Percentiles rank a stretch among this genome's conserved stretches.
Conservation (phyloP, 2,797 vertebrate genomes). For the Emydoidea blandingii region DNA sequence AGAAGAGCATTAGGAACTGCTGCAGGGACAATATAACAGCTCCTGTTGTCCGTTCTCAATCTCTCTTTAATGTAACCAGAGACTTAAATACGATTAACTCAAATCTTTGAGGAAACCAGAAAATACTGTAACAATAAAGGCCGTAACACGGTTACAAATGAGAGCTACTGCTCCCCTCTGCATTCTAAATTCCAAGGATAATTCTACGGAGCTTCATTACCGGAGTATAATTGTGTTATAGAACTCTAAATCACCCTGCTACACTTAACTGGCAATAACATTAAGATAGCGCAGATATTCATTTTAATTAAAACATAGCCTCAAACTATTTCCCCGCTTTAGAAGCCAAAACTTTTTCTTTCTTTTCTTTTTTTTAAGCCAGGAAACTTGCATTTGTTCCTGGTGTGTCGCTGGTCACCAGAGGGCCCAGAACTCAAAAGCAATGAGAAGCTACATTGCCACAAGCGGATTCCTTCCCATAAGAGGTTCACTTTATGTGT, state of each 20-base stretch:
- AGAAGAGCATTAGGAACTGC: background rate
- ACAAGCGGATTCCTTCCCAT: background rate
- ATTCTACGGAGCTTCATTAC: constrained; percentile 86
- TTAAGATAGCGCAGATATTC: constrained; percentile 87
- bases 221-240: constrained; percentile 85
- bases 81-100: constrained; percentile 81
- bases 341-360: constrained; percentile 79
- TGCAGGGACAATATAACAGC: constrained; percentile 20
- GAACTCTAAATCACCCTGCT: constrained; percentile 86
- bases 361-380: background rate
- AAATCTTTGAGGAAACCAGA: constrained; percentile 84
- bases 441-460: constrained; percentile 76
- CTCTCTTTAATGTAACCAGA: constrained; percentile 71
- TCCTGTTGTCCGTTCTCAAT: background rate
- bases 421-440: constrained; percentile 66
- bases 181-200: constrained; percentile 85
- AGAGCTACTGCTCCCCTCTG: constrained; percentile 83
- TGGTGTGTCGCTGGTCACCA: constrained; percentile 58
- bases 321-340: constrained; percentile 82
- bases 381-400: constrained; percentile 74
- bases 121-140: constrained; percentile 84
- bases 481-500: background rate
- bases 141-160: constrained; percentile 84
- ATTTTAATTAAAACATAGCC: constrained; percentile 90
- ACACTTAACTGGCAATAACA: constrained; percentile 88